Conservation (phyloP, 2,113 vertebrate species). For the Menura novaehollandiae region DNA sequence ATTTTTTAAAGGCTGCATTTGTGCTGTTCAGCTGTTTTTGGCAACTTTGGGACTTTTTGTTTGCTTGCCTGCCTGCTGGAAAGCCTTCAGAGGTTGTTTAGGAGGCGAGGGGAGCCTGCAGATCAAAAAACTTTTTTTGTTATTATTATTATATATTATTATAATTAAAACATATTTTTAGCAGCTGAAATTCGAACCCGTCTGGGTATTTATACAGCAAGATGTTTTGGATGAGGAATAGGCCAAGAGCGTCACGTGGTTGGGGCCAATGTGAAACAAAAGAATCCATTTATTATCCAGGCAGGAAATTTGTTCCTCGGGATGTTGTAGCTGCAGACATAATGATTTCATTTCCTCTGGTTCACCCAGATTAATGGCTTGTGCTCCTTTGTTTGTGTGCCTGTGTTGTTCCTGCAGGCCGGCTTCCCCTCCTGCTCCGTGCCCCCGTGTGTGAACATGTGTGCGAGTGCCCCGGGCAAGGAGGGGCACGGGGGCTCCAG, state of each 20-base stretch:
- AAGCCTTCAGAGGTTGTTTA: conserved; percentile 14
- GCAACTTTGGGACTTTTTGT: not conserved
- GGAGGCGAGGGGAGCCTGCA: not conserved
- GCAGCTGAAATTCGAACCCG: conserved; percentile 65
- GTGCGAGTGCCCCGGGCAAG: not conserved
- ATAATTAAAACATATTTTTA: conserved; percentile 62
- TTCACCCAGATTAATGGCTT: conserved; percentile 74
- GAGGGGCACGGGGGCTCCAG: not conserved
- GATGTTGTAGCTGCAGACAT: conserved; percentile 77
- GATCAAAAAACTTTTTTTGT: not conserved
- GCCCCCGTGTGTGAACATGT: not conserved
- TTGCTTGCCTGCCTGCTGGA: not conserved
- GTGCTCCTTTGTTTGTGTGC: conserved; percentile 55
- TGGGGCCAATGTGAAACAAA: conserved; percentile 72
- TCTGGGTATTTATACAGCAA: conserved; percentile 68
- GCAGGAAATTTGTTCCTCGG: conserved; percentile 82
- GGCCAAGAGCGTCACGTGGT: conserved; percentile 61
- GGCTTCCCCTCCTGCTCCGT: not conserved
- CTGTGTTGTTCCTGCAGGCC: conserved; percentile 40
- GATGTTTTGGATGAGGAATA: conserved; percentile 74
- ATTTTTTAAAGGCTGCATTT: not conserved
- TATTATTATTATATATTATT: conserved; percentile 47
- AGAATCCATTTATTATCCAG: conserved; percentile 82
- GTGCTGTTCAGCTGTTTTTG: not conserved
- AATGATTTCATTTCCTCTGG: conserved; percentile 82